Percentiles rank a stretch among this genome's conserved stretches.
Evolutionary conservation across 2,797 vertebrate genomes (phyloP).

Genomic region (Malacoctenus gilli): DNA sequence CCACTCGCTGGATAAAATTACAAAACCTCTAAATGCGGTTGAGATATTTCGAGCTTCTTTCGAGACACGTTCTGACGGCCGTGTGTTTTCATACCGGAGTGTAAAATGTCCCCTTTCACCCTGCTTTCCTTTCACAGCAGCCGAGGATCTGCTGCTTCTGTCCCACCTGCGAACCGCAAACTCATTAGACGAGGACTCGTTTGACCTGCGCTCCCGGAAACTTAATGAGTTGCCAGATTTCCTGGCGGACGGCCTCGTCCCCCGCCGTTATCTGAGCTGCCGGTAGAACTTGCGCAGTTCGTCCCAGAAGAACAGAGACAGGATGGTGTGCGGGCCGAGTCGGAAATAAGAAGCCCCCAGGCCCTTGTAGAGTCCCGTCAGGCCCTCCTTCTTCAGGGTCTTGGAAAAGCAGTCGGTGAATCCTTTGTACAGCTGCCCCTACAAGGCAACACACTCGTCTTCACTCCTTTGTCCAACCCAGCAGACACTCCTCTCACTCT

Average conservation of each 20-base stretch:
- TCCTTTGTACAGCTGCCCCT: slow-evolving; percentile 82
- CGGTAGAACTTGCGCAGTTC: slow-evolving; percentile 77
- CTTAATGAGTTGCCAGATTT: slow-evolving; percentile 57
- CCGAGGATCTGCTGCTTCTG: slow-evolving; percentile 21
- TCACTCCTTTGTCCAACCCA: not conserved
- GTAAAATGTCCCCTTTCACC: slow-evolving; percentile 36
- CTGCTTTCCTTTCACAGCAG: slow-evolving; percentile 10
- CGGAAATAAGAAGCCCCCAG: slow-evolving; percentile 85
- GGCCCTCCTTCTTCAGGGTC: slow-evolving; percentile 80
- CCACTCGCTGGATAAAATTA: not conserved
- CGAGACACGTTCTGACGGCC: not conserved
- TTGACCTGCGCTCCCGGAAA: slow-evolving; percentile 35
- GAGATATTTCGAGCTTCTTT: too few species aligned
- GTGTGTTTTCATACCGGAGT: slow-evolving; percentile 35
- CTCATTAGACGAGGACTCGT: slow-evolving; percentile 40
- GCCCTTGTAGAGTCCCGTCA: slow-evolving; percentile 84
- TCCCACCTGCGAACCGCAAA: slow-evolving; percentile 11
- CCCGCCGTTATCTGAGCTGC: slow-evolving; percentile 63
- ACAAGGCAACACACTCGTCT: slow-evolving; percentile 16
- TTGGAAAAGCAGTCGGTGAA: slow-evolving; percentile 81
- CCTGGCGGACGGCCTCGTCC: slow-evolving; percentile 5
- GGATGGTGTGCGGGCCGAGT: slow-evolving; percentile 84
- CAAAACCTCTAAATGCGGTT: too few species aligned
- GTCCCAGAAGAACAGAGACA: slow-evolving; percentile 85
- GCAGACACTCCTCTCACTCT: not conserved